phyloP scores from a whole-genome alignment of 1,140 invertebrate species.

The Nixonia krombeini region DNA sequence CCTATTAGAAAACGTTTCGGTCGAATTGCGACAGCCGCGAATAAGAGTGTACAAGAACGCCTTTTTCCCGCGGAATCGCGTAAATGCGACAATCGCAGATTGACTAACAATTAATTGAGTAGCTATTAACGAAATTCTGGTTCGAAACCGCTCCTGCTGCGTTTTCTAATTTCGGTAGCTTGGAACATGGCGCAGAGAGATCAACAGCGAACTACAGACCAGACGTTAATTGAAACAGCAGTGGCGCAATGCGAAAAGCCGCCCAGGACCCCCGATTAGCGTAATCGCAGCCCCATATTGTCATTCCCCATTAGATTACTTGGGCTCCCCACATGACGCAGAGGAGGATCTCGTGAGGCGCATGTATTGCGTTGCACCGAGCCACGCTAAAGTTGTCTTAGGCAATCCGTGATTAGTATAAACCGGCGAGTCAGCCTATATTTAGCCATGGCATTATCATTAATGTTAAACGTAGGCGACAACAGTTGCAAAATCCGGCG shows the following conservation, averaged over 20 bases:
- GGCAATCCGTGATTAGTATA: too few species aligned
- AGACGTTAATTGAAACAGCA: constrained; percentile 49
- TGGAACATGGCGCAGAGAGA: constrained; percentile 33
- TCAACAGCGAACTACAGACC: constrained; percentile 22
- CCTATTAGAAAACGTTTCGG: neutral
- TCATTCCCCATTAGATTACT: constrained; percentile 59
- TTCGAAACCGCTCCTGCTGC: neutral
- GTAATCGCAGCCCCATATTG: constrained; percentile 61
- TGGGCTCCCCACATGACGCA: constrained; percentile 38
- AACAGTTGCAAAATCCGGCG: too few species aligned
- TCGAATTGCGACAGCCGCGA: neutral
- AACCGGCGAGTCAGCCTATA: too few species aligned
- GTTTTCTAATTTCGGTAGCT: constrained; percentile 27
- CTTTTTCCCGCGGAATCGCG: too few species aligned
- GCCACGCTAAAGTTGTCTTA: too few species aligned
- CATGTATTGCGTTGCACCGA: constrained; percentile 18
- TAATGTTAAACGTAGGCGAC: too few species aligned
- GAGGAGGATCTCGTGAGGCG: constrained; percentile 38
- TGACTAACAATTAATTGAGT: neutral
- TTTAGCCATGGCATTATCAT: too few species aligned
- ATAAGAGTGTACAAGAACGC: too few species aligned
- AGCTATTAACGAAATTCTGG: too few species aligned
- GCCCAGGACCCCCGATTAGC: constrained; percentile 52
- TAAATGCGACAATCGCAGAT: neutral
- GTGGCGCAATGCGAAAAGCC: constrained; percentile 46